Conservation (phyloP, 2,888 invertebrate species). For the Hypselothyrea guttata region DNA sequence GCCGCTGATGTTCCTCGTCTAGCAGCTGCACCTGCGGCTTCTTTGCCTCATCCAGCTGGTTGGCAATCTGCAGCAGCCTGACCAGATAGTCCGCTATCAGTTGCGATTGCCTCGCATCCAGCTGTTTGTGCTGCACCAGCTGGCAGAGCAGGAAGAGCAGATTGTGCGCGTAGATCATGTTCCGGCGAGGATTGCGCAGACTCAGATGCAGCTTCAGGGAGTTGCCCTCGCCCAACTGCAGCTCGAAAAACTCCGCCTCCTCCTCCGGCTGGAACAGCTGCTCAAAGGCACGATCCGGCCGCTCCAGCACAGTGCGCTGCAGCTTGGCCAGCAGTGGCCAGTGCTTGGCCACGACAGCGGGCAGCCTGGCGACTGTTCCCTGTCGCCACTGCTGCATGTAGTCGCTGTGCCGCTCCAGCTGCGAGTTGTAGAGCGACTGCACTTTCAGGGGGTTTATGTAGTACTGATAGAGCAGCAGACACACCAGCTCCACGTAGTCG, state of each 20-base stretch:
- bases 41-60: slow-evolving; percentile 39
- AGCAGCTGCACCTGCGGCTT: neutral
- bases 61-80: slow-evolving; percentile 56
- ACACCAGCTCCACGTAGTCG: slow-evolving; percentile 82
- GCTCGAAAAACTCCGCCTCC: slow-evolving; percentile 37
- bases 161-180: slow-evolving; percentile 78
- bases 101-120: slow-evolving; percentile 62
- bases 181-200: slow-evolving; percentile 69
- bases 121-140: slow-evolving; percentile 49
- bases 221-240: slow-evolving; percentile 66
- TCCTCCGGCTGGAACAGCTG: slow-evolving; percentile 17
- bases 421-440: slow-evolving; percentile 52
- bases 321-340: slow-evolving; percentile 65
- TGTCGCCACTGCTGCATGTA: slow-evolving; percentile 70
- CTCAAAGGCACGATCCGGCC: slow-evolving; percentile 59
- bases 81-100: slow-evolving; percentile 67
- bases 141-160: slow-evolving; percentile 71
- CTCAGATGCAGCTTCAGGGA: slow-evolving; percentile 48
- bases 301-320: slow-evolving; percentile 53
- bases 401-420: slow-evolving; percentile 35
- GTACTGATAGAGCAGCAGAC: slow-evolving; percentile 78
- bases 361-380: slow-evolving; percentile 11
- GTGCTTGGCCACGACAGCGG: slow-evolving; percentile 16
- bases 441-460: slow-evolving; percentile 72
- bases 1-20: slow-evolving; percentile 24